Conservation (phyloP, 2,113 vertebrate genomes). For the Microcebus jonahi region DNA sequence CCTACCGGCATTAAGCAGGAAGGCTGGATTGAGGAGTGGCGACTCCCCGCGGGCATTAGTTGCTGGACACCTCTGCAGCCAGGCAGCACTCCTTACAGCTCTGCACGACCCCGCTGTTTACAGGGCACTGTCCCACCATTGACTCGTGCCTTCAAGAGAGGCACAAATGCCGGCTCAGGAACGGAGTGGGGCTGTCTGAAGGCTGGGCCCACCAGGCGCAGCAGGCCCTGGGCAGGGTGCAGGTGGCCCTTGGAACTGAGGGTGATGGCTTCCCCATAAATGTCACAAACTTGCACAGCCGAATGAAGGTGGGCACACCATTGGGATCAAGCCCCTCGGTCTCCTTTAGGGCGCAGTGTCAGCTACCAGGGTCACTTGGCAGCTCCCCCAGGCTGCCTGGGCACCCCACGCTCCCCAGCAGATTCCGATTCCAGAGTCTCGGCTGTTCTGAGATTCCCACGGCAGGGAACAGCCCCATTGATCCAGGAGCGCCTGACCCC, state of each 20-base stretch:
- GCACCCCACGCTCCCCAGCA: background rate
- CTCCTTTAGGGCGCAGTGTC: background rate
- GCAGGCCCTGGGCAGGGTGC: background rate
- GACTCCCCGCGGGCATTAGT: fast-evolving
- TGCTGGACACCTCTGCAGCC: background rate
- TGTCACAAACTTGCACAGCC: background rate
- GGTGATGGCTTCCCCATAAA: background rate
- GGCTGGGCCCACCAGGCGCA: background rate
- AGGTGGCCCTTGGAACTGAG: background rate
- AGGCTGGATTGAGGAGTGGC: no score
- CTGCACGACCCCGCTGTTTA: background rate
- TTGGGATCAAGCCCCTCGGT: background rate
- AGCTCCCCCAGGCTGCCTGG: background rate
- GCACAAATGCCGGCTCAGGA: background rate
- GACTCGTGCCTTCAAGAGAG: background rate
- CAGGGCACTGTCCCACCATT: background rate
- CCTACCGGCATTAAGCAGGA: background rate
- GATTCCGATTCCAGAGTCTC: background rate
- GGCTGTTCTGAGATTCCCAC: background rate
- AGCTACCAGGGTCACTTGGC: background rate
- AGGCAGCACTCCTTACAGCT: background rate
- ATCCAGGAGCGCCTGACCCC: background rate
- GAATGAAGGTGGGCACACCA: background rate
- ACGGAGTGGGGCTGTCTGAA: no score
- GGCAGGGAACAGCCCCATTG: background rate